Conservation (phyloP, 2,797 vertebrate species). For the Hippopotamyrus pictus region DNA sequence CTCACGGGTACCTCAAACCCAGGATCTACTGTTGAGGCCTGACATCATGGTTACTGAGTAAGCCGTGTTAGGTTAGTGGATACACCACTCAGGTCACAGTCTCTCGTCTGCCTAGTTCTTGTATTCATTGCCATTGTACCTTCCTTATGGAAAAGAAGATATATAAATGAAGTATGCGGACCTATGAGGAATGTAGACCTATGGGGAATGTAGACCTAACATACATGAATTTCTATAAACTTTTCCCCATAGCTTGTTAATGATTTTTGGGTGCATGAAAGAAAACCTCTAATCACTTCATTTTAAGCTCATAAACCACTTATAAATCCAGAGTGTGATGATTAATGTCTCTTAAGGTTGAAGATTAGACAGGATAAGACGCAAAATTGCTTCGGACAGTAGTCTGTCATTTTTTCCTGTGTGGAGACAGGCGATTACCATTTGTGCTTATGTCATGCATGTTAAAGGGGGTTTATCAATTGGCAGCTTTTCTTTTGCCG, state of each 20-base stretch:
- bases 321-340: constrained; percentile 74
- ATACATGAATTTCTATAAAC: too few relatives aligned
- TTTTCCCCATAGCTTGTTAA: constrained; percentile 44
- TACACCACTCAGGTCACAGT: neutral
- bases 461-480: constrained; percentile 13
- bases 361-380: constrained; percentile 77
- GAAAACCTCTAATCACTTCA: constrained; percentile 64
- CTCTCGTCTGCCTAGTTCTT: neutral
- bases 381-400: constrained; percentile 71
- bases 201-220: neutral
- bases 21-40: neutral
- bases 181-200: neutral
- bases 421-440: constrained; percentile 37
- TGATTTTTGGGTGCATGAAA: constrained; percentile 56
- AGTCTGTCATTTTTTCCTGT: constrained; percentile 59
- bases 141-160: neutral
- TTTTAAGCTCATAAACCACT: constrained; percentile 85
- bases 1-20: neutral
- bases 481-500: neutral
- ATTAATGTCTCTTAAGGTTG: constrained; percentile 78
- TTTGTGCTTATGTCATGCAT: constrained; percentile 38
- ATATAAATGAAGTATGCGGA: neutral
- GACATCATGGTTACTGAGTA: neutral
- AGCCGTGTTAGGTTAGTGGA: neutral
- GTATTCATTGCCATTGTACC: neutral